A percentile compares a stretch with the other conserved stretches of the same genome.
phyloP scores from a whole-genome alignment of 2,113 vertebrate genomes.

The Pogonocichla stellata region DNA sequence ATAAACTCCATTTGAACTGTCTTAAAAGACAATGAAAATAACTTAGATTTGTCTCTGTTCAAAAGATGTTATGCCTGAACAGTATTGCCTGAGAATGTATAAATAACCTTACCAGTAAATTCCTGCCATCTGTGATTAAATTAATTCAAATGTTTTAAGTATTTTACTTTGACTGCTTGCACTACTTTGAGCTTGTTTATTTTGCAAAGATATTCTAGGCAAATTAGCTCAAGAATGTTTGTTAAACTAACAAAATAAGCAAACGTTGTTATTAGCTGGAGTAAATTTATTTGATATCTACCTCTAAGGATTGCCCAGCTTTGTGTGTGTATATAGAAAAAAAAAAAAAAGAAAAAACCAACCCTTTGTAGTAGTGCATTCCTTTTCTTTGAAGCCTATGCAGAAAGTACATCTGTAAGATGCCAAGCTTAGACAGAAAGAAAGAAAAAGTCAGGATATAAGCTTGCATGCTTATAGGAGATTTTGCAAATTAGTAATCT shows the following conservation, averaged over 20 bases:
- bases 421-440: background rate
- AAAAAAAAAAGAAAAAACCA: fast-evolving
- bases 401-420: background rate
- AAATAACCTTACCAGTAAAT: background rate
- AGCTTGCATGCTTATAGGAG: background rate
- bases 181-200: background rate
- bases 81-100: background rate
- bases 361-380: background rate
- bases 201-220: background rate
- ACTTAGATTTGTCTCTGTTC: background rate
- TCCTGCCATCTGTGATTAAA: background rate
- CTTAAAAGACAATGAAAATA: background rate
- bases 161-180: background rate
- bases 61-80: background rate
- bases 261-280: background rate
- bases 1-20: background rate
- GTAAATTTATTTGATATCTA: background rate
- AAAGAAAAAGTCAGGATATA: background rate
- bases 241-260: background rate
- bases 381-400: background rate
- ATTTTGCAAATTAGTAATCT: background rate
- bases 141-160: background rate
- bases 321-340: background rate
- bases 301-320: background rate
- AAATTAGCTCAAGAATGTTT: background rate